These are phyloP conservation scores for Melinaea marsaeus DNA, from an alignment of 2,888 invertebrate genomes.

Conservation along the genomic window DNA sequence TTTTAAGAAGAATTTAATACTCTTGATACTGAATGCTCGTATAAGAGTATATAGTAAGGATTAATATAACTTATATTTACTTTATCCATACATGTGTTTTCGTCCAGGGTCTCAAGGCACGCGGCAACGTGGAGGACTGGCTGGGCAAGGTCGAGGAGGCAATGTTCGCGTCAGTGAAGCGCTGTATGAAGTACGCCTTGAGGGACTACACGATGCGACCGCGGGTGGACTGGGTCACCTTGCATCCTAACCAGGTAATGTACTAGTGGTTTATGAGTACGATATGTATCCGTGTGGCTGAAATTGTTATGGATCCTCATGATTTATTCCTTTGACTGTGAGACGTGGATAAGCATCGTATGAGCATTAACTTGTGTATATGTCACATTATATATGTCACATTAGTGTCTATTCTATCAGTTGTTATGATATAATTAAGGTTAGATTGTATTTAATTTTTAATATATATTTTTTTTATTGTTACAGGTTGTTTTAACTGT, in stretches of 20 bases:
- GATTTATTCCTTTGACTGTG: background rate
- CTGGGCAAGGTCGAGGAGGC: slow-evolving; percentile 92
- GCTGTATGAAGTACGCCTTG: slow-evolving; percentile 85
- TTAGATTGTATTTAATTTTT: background rate
- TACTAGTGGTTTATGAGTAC: no score
- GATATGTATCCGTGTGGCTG: no score
- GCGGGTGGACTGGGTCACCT: slow-evolving; percentile 84
- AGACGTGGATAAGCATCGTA: no score
- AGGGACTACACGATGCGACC: slow-evolving; percentile 80
- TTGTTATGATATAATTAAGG: no score
- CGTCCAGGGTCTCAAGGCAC: slow-evolving; percentile 84
- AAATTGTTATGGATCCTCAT: background rate
- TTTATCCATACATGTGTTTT: no score
- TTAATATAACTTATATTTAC: no score
- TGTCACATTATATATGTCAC: no score
- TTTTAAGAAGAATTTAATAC: no score
- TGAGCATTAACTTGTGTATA: no score
- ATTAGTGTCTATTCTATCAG: no score
- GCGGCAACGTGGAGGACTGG: slow-evolving; percentile 96
- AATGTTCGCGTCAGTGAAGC: slow-evolving; percentile 89
- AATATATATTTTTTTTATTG: background rate
- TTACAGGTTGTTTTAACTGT: slow-evolving; percentile 86
- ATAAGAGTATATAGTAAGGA: no score
- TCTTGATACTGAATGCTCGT: no score
- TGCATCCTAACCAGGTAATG: slow-evolving; percentile 84